Base-by-base conservation (phyloP, 2,888 invertebrate genomes). In the Eupithecia subumbrata region DNA sequence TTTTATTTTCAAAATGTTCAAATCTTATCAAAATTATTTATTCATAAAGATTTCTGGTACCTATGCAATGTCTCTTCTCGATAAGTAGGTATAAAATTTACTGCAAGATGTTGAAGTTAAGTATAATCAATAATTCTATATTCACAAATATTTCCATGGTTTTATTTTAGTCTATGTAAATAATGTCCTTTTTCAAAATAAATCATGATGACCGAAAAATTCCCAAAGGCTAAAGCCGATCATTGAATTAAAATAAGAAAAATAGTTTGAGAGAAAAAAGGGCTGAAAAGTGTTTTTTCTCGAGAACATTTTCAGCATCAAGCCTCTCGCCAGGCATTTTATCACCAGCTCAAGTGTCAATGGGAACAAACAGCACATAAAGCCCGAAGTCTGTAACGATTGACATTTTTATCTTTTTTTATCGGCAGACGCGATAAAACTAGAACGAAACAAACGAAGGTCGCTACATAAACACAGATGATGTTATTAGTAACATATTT, bases 381-480 rank as follows among this genome's bases (percentile, higher is more conserved):
- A 76, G 74, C 37, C 48, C 68, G 63, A 73, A 63, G 63, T 69
- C 66, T 56, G 69, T 43, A 16, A 43, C 77, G 70, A 75, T 77
- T 70, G 77, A 45, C 75, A 73, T 77, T 75, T 77, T 75, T 77
- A 67, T 67, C 66, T 67, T 67, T 67, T 67, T 67, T 77, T 60
- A 77, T 77, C 77, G 73, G 72, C 30, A 63, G 74, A 72, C 60
- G 72, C 75, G 71, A 75, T 77, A 77, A 77, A 77, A 77, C 74
- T 77, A 77, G 71, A 69, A 72, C 72, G 77, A 75, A 77, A 77
- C 71, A 70, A 75, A 78, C 76, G 78, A 77, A 79, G 79, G 80
- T 78, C 76, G 34, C 45, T 37, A 52, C 77, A 76, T 81, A 81
- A 80, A 79, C 22, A 40, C 40, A 68, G 25, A 68, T 22, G 22